Base-by-base conservation (phyloP, 1,140 invertebrate species). In the Scylla paramamosain region DNA sequence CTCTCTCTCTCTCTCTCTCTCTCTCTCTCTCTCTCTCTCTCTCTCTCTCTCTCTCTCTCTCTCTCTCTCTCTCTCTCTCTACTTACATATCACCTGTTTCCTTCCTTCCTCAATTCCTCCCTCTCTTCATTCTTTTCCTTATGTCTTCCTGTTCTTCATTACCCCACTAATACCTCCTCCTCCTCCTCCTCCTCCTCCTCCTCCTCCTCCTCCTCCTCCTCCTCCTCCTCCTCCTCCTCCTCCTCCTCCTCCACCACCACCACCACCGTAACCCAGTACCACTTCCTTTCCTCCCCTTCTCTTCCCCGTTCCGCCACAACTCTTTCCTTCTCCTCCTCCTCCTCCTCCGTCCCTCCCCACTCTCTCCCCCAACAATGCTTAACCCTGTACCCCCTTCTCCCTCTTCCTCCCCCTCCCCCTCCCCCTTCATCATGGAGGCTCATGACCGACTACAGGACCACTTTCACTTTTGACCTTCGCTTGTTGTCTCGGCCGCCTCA, bases 351-450 rank as follows among this genome's bases (percentile, higher is more conserved):
- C 52, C 14, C 46, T 48, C 46, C 14, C 14, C 46, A 7, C 46
- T 59, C 52, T 59, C 52, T 59, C 52, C 16, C 52, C 10, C 52
- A 12, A 59, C 16, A 12, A 59, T 59, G 16, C 16, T 59, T 59
- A 59, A 59, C 52, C 67, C 31, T 32, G n/a, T 86, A 67, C 67
- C 67, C n/a, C 67, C 25, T n/a, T 20, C 25, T 77, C 67, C 67
- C 83, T 77, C 67, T n/a, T 77, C 92, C 67, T 86, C 90, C 92
- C 93, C 77, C 92, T 95, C 12, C 91, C 92, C 93, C 94, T 45
- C 45, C 83, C 94, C 67, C 94, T 20, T 32, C 31, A 83, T 31
- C 48, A 89, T 45, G 25, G 82, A 91, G 94, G 46, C 93, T 94
- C 67, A 45, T 86, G 45, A 45, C 67, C 86, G 28, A 32, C 48